Evolutionary conservation across 37 sponge, comb jelly and placozoan species (phyloP).

Genomic region (Haliclona indistincta): DNA sequence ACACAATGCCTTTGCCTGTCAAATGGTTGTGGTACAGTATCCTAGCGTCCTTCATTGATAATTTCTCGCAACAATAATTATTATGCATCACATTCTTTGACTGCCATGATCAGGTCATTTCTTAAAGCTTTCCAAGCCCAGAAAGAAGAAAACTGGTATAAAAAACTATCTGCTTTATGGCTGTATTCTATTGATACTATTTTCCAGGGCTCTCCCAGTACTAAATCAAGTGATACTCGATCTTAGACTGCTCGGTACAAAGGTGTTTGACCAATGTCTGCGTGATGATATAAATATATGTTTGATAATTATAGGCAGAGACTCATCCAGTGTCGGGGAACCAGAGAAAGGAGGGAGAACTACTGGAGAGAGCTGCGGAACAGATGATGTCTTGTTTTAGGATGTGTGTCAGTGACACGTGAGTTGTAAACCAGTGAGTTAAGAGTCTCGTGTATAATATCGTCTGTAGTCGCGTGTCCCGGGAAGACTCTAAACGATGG

Average conservation of each 20-base stretch:
- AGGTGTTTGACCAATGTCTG: constrained; percentile 25
- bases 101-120: no score
- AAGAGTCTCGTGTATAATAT: neutral
- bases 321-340: constrained; percentile 7
- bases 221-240: constrained; percentile 49
- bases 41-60: no score
- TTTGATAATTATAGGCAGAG: constrained; percentile 36
- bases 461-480: constrained; percentile 44
- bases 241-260: constrained; percentile 59
- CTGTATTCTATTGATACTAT: neutral
- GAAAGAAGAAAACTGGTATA: constrained; percentile 87
- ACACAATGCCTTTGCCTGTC: constrained; percentile 48
- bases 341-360: constrained; percentile 62
- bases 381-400: constrained; percentile 89
- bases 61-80: no score
- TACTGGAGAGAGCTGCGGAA: constrained; percentile 87
- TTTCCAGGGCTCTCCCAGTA: constrained; percentile 61
- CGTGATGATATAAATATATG: neutral
- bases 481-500: constrained; percentile 81
- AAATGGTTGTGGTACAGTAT: constrained; percentile 74
- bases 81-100: no score
- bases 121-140: constrained; percentile 65
- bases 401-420: constrained; percentile 87
- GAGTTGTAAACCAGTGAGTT: neutral
- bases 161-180: neutral